Base-by-base conservation (phyloP, 2,113 vertebrate genomes). In the Dicrurus megarhynchus region DNA sequence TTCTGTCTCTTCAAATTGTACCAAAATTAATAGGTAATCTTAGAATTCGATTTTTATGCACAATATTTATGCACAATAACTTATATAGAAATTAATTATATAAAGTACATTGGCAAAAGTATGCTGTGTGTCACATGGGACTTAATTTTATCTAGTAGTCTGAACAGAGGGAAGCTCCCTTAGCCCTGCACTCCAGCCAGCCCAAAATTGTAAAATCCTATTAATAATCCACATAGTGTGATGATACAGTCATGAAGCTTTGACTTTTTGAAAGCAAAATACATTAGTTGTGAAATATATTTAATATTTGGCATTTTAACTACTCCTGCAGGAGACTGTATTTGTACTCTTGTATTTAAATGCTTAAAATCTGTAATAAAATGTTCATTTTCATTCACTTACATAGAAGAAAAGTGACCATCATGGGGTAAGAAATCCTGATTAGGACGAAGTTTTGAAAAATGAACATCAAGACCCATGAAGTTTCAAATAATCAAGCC, bases 331-430 rank as follows among this genome's bases (percentile, higher is more conserved):
- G 33, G 22, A 74, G 24, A 84, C 8, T 13, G 5, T 57, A 42
- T 35, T 81, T 53, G 14, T 33, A 42, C 4, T 55, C 9, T 39
- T 49, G 37, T 27, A 68, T 76, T 89, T 61, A 80, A 90, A 80
- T 6, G 0, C 21, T n/a, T 33, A 35, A 10, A 42, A 39, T 82
- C 28, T 80, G 56, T 44, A 64, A 60, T 32, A 16, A 77, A 55
- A 30, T 0, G 5, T 39, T 53, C 1, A 3, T 76, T 92, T 79
- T 79, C 4, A 47, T 60, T 79, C n/a, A 57, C 18, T 75, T 67
- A 39, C 0, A 0, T 46, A 73, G 46, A 60, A 70, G 30, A 75
- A 75, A 80, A 86, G 19, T 24, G 6, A 46, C 17, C 9, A 4
- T 75, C 9, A 13, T 6, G 6, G 23, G 10, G 7, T 21, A 5